Evolutionary conservation across 2,797 vertebrate genomes (phyloP), one percentile per base, ranked within the genome.

Genomic region (Rhinophrynus dorsalis): DNA sequence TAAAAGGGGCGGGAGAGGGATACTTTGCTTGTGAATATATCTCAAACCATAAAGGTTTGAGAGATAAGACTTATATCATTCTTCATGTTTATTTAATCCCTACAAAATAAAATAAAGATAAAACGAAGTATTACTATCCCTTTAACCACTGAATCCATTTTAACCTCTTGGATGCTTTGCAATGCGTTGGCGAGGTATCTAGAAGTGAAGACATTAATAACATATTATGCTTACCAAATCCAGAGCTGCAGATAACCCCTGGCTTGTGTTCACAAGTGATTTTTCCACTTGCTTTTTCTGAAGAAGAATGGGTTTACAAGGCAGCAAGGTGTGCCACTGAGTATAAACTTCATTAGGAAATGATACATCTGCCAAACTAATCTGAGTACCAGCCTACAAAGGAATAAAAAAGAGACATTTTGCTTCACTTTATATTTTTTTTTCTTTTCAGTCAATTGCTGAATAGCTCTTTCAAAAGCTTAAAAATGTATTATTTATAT

Each of bases 321-420:
- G 78, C 60, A 90, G 81, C 63, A 93, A 78, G 75, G 89, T 92
- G 80, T 92, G 90, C 90, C 91, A 93, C 7, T 85, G 76, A 42
- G 83, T 86, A 68, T 78, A 84, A 33, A 80, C 79, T 50, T 88
- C 88, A 20, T 40, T 78, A 57, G 76, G 82, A 77, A 88, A 83
- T 0, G 80, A 77, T 24, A 90, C 7, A 59, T 91, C 87, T 35
- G 86, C 86, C 78, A 93, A 74, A 55, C 86, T 89, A 70, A 92
- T 85, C 57, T 90, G 90, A 54, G 80, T 89, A 48, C 89, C 89
- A 32, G 88, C 88, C 92, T 93, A 69, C 1, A 61, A 3, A 59
- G 75, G 42, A 74, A 44, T 2, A n/a, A n/a, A 55, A 71, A 70
- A 64, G 24, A 63, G 2, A 44, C 8, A 48, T 33, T 69, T 54